Evolutionary conservation across 2,888 invertebrate species (phyloP).

Genomic region (Amiota communis): DNA sequence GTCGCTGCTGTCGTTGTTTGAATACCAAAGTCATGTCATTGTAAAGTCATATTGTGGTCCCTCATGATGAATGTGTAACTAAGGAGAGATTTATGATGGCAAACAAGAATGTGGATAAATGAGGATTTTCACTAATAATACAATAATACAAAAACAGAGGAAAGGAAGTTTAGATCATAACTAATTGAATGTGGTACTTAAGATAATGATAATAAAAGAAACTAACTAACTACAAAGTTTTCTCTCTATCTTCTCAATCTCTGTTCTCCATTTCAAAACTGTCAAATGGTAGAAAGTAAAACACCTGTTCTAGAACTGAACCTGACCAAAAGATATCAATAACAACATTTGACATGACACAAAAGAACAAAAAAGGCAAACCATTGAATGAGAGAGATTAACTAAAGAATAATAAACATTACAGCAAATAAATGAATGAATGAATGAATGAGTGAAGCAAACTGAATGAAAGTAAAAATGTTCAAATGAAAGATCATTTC

Average conservation of each 20-base stretch:
- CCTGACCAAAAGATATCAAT: conserved; percentile 52
- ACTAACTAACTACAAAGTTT: too few species aligned
- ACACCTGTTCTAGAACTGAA: conserved; percentile 18
- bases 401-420: not conserved
- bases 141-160: too few species aligned
- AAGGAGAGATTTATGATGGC: conserved; percentile 1
- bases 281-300: conserved; percentile 2
- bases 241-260: too few species aligned
- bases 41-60: conserved; percentile 15
- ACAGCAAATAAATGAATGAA: not conserved
- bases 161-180: too few species aligned
- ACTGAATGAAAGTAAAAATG: not conserved
- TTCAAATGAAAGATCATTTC: conserved; percentile 39
- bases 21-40: conserved; percentile 21
- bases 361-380: conserved; percentile 38
- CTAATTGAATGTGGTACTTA: too few species aligned
- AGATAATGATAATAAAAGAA: too few species aligned
- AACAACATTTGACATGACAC: conserved; percentile 54
- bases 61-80: not conserved
- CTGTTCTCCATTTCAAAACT: not conserved
- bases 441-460: not conserved
- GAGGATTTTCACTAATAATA: not conserved
- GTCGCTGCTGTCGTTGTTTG: not conserved
- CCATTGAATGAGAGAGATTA: not conserved
- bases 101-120: not conserved